A percentile compares a stretch with the other conserved stretches of the same genome.
Evolutionary conservation across 2,113 vertebrate species (phyloP).

Genomic region (Rallus limicola): DNA sequence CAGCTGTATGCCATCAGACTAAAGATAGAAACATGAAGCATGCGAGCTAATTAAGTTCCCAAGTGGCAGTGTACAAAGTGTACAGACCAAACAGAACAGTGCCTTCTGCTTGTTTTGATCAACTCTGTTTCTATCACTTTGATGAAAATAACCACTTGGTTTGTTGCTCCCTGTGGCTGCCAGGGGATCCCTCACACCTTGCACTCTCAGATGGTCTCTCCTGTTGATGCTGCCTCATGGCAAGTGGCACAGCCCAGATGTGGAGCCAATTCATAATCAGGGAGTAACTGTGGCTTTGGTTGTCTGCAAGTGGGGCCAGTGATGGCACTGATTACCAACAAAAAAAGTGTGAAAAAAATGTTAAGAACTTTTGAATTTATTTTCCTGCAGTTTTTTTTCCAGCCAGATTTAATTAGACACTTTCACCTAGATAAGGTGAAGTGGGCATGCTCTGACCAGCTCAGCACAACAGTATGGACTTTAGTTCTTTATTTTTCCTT

Average conservation of each 20-base stretch:
- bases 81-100: constrained; percentile 26
- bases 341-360: fast-evolving
- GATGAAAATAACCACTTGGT: not conserved
- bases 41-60: constrained; percentile 40
- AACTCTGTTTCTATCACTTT: not conserved
- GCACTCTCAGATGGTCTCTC: fast-evolving
- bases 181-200: not conserved
- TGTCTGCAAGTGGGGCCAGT: not conserved
- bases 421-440: not conserved
- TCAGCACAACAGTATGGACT: not conserved
- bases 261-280: not conserved
- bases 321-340: not conserved
- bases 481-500: not conserved
- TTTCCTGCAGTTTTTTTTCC: not conserved
- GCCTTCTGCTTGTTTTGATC: constrained; percentile 61
- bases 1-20: constrained; percentile 48
- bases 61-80: constrained; percentile 24
- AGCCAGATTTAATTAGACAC: not conserved
- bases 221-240: fast-evolving
- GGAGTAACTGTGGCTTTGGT: not conserved
- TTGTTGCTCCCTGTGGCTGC: not conserved
- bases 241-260: fast-evolving
- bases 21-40: constrained; percentile 47
- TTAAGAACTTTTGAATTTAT: not conserved
- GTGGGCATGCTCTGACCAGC: not conserved